Conservation (phyloP, 2,888 invertebrate species). For the Brachypalpus laphriformis region DNA sequence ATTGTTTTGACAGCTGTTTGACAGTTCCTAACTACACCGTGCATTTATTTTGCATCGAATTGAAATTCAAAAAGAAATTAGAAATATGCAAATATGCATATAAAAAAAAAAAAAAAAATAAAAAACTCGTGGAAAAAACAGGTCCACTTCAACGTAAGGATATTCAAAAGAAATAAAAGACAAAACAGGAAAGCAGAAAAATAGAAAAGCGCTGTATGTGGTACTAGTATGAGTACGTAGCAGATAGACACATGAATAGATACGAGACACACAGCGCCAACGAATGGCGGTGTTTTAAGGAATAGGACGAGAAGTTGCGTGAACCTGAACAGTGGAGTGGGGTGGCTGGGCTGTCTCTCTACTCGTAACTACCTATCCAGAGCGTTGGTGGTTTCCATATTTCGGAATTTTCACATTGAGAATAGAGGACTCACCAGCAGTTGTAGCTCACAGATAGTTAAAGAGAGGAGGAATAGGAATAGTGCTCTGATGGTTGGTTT, state of each 20-base stretch:
- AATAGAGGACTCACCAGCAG: slow-evolving; percentile 36
- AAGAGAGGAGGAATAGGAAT: slow-evolving; percentile 22
- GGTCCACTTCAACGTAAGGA: slow-evolving; percentile 55
- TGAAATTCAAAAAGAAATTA: not conserved
- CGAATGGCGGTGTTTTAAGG: slow-evolving; percentile 67
- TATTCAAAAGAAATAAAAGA: slow-evolving; percentile 43
- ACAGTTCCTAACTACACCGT: slow-evolving; percentile 1
- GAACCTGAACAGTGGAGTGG: slow-evolving; percentile 37
- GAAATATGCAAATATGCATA: slow-evolving; percentile 6
- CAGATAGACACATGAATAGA: slow-evolving; percentile 64
- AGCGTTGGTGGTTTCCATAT: slow-evolving; percentile 62
- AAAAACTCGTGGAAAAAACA: slow-evolving; percentile 21
- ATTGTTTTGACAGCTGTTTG: slow-evolving; percentile 29
- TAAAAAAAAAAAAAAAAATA: not conserved
- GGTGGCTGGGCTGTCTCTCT: slow-evolving; percentile 28
- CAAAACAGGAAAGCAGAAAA: slow-evolving; percentile 38
- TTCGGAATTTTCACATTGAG: slow-evolving; percentile 36
- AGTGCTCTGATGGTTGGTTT: slow-evolving; percentile 40
- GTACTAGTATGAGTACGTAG: slow-evolving; percentile 39
- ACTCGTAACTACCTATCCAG: slow-evolving; percentile 34
- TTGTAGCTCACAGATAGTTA: slow-evolving; percentile 39
- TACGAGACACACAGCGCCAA: slow-evolving; percentile 32
- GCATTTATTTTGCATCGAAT: not conserved
- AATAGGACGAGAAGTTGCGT: slow-evolving; percentile 65
- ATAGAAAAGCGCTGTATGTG: slow-evolving; percentile 19